phyloP scores from a whole-genome alignment of 2,797 vertebrate genomes.

The Hydrophis major region DNA sequence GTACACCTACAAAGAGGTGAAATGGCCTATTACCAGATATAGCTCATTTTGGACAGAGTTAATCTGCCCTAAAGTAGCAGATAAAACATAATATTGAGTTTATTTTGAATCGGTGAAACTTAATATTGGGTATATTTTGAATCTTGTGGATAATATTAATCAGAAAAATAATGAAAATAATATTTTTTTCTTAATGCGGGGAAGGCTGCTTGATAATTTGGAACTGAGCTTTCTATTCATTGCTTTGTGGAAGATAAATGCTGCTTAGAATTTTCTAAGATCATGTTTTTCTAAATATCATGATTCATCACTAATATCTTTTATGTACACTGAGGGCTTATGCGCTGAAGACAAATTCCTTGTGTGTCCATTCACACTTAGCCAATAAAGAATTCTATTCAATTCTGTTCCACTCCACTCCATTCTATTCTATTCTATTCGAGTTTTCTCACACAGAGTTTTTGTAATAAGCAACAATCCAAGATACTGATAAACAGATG shows the following conservation, averaged over 20 bases:
- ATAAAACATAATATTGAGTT: not conserved
- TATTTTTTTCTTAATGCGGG: not conserved
- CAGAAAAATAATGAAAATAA: not conserved
- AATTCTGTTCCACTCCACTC: too few relatives aligned
- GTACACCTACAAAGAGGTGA: not conserved
- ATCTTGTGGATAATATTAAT: not conserved
- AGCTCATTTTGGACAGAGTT: not conserved
- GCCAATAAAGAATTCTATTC: too few relatives aligned
- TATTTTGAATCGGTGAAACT: not conserved
- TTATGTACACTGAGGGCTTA: too few relatives aligned
- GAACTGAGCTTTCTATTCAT: not conserved
- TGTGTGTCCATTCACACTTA: too few relatives aligned
- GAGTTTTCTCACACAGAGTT: not conserved
- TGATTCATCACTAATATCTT: too few relatives aligned
- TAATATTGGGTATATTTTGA: not conserved
- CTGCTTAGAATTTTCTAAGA: not conserved
- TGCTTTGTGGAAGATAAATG: not conserved
- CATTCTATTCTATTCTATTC: too few relatives aligned
- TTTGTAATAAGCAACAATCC: not conserved
- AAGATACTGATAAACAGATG: not conserved
- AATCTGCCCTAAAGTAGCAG: not conserved
- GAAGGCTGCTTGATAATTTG: not conserved
- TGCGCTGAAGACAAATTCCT: too few relatives aligned
- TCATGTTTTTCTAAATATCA: too few relatives aligned
- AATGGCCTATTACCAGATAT: not conserved